Base-by-base conservation (phyloP, 2,797 vertebrate species). In the Pangasius krempfi region DNA sequence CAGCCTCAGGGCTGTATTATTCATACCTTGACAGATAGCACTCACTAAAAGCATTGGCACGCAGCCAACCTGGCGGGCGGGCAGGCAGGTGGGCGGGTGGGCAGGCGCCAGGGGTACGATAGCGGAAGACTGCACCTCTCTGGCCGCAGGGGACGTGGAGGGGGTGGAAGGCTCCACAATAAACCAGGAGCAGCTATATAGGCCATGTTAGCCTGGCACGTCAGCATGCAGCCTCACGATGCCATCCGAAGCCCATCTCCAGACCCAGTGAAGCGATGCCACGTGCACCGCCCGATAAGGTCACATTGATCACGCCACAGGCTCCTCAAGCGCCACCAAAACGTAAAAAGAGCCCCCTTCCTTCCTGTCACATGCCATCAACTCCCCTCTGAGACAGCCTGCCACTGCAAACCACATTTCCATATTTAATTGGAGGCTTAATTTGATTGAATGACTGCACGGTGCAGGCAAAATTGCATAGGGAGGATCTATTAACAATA, bases 11-110 rank as follows among this genome's bases (percentile, higher is more conserved):
- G 96, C 96, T 98, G 97, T 97, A 98, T 99, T 98, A 98, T 99
- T 98, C 98, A 98, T 99, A 97, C 96, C 96, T 97, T 97, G 97
- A 98, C 97, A 98, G 98, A 97, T 98, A 98, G 97, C 96, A 95
- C 97, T 97, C 97, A 97, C 97, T 98, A 97, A 98, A 98, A 98
- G 98, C 97, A 95, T 97, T 99, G 98, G 98, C 98, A 97, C 92
- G 91, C 94, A 94, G 98, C 98, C 98, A 99, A 96, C 95, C 96
- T 95, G 92, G 94, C 93, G 93, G 95, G 54, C 91, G 88, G 88
- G 88, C 81, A 88, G 84, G 89, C 91, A 88, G 81, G 90, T 91
- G 88, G 79, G 90, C 88, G 90, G 88, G 86, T 27, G 37, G 75
- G 85, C 90, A 80, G 80, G 91, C 90, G 89, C 87, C 89, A 93